A percentile compares a stretch with the other conserved stretches of the same genome.
Conservation (phyloP, 2,113 vertebrate genomes). For the Esox niger region DNA sequence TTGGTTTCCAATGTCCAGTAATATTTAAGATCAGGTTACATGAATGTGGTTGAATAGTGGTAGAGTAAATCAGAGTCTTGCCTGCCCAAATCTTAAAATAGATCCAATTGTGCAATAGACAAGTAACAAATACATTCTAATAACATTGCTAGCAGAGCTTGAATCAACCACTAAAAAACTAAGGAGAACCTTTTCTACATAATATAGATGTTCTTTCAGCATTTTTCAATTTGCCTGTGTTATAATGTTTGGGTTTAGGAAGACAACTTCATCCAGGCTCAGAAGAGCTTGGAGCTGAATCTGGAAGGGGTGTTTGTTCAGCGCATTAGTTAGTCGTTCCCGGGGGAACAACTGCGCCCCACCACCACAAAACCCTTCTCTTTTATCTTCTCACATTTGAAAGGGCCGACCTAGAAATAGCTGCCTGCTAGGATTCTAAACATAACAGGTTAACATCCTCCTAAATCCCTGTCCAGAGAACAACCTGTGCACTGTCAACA, state of each 20-base stretch:
- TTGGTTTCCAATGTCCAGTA: not conserved
- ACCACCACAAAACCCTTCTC: not conserved
- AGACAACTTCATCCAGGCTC: slow-evolving; percentile 13
- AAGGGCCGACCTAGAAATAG: slow-evolving; percentile 33
- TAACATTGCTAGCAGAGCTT: slow-evolving; percentile 59
- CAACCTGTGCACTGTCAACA: slow-evolving; percentile 37
- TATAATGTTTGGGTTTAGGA: not conserved
- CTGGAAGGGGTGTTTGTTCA: slow-evolving; percentile 5
- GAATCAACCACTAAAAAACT: slow-evolving; percentile 55
- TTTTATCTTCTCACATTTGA: not conserved
- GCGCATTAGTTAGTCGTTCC: not conserved
- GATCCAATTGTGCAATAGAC: slow-evolving; percentile 51
- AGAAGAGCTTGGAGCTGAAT: not conserved
- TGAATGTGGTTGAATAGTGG: not conserved
- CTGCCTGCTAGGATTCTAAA: slow-evolving; percentile 35
- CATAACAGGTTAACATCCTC: slow-evolving; percentile 15
- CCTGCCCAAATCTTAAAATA: slow-evolving; percentile 36
- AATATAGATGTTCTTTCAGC: not conserved
- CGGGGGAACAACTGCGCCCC: slow-evolving; percentile 6
- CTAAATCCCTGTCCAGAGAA: slow-evolving; percentile 11
- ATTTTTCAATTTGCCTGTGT: slow-evolving; percentile 16
- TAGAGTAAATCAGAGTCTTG: not conserved
- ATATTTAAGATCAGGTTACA: too few relatives aligned
- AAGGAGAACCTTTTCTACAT: slow-evolving; percentile 34
- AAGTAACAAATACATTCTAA: slow-evolving; percentile 60